Evolutionary conservation across 2,113 vertebrate species (phyloP).

Genomic region (Thermophis baileyi): DNA sequence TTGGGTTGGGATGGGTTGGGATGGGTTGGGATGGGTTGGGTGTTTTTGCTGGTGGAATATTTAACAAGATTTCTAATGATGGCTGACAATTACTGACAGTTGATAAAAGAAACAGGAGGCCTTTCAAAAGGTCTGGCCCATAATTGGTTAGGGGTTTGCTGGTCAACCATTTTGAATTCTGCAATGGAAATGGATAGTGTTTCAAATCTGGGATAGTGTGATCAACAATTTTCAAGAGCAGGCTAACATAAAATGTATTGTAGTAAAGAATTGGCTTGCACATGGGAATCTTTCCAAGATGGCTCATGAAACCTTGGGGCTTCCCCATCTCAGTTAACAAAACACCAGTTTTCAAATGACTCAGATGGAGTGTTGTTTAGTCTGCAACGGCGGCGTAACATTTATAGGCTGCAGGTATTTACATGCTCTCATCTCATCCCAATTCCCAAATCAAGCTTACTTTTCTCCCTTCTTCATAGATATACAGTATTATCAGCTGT

Average conservation of each 20-base stretch:
- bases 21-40: neutral
- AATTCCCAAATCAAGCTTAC: neutral
- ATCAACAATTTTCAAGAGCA: neutral
- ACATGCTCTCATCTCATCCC: neutral
- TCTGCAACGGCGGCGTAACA: rapidly evolving
- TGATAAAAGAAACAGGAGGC: neutral
- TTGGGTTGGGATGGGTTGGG: neutral
- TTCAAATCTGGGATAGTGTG: neutral
- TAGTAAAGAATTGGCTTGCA: neutral
- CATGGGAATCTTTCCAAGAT: neutral
- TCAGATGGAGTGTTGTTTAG: rapidly evolving
- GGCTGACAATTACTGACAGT: neutral
- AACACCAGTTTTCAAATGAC: neutral
- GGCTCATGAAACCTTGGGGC: neutral
- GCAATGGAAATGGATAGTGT: neutral
- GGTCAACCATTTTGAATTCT: neutral
- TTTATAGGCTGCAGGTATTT: rapidly evolving
- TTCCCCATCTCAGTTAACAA: neutral
- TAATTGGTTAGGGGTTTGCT: neutral
- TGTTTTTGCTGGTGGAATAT: neutral
- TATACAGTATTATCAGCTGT: neutral
- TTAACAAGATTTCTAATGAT: neutral
- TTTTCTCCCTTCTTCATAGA: neutral
- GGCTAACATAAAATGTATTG: neutral
- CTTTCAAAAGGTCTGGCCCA: neutral